Evolutionary conservation across 2,113 vertebrate species (phyloP).

Genomic region (Peromyscus polionotus): DNA sequence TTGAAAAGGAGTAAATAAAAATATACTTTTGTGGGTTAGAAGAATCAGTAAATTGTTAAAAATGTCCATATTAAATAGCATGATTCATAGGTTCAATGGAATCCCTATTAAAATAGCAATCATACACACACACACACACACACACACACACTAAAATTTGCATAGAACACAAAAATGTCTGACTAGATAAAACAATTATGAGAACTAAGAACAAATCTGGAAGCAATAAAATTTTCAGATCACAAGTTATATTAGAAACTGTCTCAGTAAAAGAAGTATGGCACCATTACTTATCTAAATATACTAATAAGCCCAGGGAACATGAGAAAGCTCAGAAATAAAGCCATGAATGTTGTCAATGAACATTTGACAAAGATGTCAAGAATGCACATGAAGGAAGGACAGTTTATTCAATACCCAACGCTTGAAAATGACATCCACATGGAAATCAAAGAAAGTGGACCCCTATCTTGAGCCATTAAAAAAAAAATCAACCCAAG

Average conservation of each 20-base stretch:
- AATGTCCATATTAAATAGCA: background rate
- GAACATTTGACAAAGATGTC: background rate
- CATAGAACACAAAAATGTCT: background rate
- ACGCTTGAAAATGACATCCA: background rate
- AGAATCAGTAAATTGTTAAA: background rate
- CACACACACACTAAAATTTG: background rate
- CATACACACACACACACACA: background rate
- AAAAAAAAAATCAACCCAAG: background rate
- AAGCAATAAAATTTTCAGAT: background rate
- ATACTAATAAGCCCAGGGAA: background rate
- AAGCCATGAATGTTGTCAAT: background rate
- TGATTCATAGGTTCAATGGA: background rate
- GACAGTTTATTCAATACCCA: background rate
- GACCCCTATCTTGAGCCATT: background rate
- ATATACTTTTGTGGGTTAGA: background rate
- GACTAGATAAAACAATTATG: background rate
- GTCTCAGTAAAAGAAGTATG: background rate
- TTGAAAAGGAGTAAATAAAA: background rate
- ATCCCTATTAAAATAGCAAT: background rate
- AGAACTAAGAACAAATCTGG: background rate
- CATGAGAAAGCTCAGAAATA: background rate
- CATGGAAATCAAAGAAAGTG: background rate
- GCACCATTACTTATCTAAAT: background rate
- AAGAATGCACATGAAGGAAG: background rate
- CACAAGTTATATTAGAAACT: background rate